phyloP scores from a whole-genome alignment of 37 sponge, comb jelly and placozoan genomes.

The Halisarca cf. caerulea region DNA sequence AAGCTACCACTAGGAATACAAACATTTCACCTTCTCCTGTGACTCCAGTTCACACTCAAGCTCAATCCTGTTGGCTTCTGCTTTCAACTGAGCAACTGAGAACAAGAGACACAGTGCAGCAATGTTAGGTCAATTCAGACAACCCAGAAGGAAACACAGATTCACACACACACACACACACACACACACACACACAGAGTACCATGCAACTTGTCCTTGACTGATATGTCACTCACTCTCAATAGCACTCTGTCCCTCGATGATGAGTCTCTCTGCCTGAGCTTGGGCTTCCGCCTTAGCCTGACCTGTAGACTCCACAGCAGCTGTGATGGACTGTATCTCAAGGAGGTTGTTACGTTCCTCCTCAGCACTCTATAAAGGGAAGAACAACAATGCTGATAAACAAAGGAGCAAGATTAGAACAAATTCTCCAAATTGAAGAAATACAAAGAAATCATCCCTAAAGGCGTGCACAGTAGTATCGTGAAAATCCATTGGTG shows the following conservation, averaged over 20 bases:
- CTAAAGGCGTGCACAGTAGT: background rate
- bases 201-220: no score
- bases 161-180: background rate
- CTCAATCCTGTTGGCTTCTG: slow-evolving; percentile 83
- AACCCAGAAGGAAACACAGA: no score
- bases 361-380: slow-evolving; percentile 68
- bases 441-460: background rate
- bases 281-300: slow-evolving; percentile 94
- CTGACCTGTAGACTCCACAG: slow-evolving; percentile 92
- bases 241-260: slow-evolving; percentile 91
- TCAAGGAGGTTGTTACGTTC: slow-evolving; percentile 75
- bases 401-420: no score
- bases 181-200: background rate
- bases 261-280: slow-evolving; percentile 83
- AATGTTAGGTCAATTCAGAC: no score
- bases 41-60: slow-evolving; percentile 68
- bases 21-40: slow-evolving; percentile 52
- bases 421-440: no score
- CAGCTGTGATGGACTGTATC: slow-evolving; percentile 87
- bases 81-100: slow-evolving; percentile 78
- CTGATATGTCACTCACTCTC: slow-evolving; percentile 73
- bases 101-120: no score
- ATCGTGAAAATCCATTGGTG: no score
- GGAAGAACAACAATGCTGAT: background rate
- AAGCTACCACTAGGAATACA: no score